A percentile compares a stretch with the other conserved stretches of the same genome.
Evolutionary conservation across 2,113 vertebrate species (phyloP).

Genomic region (Pygoscelis adeliae): DNA sequence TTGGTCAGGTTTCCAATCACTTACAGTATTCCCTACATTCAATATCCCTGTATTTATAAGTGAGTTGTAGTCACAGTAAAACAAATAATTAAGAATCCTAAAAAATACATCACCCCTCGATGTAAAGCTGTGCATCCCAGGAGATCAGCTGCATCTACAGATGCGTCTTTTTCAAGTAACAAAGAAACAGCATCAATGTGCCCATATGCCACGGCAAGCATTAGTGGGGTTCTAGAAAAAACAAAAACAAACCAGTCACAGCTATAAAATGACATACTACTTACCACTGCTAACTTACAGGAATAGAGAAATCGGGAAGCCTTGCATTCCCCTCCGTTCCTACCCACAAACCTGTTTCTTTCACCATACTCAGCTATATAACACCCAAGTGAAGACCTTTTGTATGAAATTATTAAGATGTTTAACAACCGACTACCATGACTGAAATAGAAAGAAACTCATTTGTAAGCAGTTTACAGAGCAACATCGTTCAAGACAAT

Average conservation of each 20-base stretch:
- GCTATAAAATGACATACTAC: not conserved
- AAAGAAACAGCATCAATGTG: slow-evolving; percentile 92
- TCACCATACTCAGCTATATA: not conserved
- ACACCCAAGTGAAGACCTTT: not conserved
- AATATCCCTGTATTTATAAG: not conserved
- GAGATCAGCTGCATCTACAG: slow-evolving; percentile 84
- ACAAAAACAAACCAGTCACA: not conserved
- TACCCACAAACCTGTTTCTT: not conserved
- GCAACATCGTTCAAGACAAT: not conserved
- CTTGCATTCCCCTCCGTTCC: not conserved
- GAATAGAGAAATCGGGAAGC: not conserved
- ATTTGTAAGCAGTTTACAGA: not conserved
- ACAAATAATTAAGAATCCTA: not conserved
- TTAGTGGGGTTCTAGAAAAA: slow-evolving; percentile 88
- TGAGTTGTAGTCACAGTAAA: not conserved
- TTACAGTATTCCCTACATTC: not conserved
- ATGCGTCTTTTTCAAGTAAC: slow-evolving; percentile 93
- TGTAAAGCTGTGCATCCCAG: slow-evolving; percentile 93
- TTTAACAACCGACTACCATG: not conserved
- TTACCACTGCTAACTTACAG: not conserved
- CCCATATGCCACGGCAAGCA: slow-evolving; percentile 94
- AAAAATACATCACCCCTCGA: slow-evolving; percentile 83
- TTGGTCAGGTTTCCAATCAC: not conserved
- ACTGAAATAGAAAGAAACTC: not conserved
- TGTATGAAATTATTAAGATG: not conserved